Evolutionary conservation across 1,140 invertebrate species (phyloP).

Genomic region (Rhopalosiphum padi): DNA sequence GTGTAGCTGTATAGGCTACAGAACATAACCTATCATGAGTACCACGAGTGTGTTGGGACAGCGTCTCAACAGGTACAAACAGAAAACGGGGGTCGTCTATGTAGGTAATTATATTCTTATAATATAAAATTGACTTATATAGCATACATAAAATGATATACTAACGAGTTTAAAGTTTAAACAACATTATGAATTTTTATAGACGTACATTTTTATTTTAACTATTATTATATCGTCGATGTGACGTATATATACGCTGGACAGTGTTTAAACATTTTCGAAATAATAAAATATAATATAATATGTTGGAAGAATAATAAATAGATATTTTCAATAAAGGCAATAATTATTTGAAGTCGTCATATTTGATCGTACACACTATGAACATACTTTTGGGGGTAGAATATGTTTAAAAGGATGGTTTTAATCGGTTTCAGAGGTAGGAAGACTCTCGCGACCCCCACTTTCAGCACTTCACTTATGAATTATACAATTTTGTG

Average conservation of each 20-base stretch:
- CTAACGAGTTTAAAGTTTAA: neutral
- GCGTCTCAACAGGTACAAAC: neutral
- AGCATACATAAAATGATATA: neutral
- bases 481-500: neutral
- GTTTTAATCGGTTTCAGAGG: too few relatives aligned
- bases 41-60: neutral
- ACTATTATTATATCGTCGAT: neutral
- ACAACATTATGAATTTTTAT: neutral
- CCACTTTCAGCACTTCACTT: neutral
- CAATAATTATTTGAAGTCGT: neutral
- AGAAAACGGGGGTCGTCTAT: neutral
- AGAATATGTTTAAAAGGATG: too few relatives aligned
- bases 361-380: neutral
- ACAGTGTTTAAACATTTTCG: neutral
- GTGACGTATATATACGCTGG: neutral
- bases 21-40: too few relatives aligned
- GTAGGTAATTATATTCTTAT: neutral
- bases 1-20: neutral
- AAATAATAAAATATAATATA: neutral
- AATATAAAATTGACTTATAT: neutral
- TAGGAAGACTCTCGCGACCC: too few relatives aligned
- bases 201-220: neutral
- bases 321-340: neutral
- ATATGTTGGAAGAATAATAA: neutral
- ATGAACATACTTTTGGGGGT: too few relatives aligned